Conservation (phyloP, 2,797 vertebrate species). For the Danionella dracula region DNA sequence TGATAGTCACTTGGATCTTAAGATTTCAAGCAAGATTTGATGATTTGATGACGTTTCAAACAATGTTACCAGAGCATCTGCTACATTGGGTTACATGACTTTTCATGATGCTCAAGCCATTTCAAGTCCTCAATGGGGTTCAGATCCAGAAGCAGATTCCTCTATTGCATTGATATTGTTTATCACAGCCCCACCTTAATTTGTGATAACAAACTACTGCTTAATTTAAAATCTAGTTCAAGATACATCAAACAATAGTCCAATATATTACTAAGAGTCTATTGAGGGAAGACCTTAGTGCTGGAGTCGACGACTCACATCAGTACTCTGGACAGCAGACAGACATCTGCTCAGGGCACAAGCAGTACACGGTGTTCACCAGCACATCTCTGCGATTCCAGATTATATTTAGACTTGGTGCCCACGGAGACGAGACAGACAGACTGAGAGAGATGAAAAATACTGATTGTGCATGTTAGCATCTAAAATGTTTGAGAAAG, state of each 20-base stretch:
- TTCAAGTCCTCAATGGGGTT: too few relatives aligned
- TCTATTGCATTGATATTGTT: too few relatives aligned
- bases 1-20: too few relatives aligned
- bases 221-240: too few relatives aligned
- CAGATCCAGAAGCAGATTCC: too few relatives aligned
- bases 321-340: slow-evolving; percentile 12
- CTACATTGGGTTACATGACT: too few relatives aligned
- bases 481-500: slow-evolving; percentile 3
- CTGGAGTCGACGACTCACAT: background rate
- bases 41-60: too few relatives aligned
- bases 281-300: background rate
- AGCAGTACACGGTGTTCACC: slow-evolving; percentile 16
- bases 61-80: too few relatives aligned
- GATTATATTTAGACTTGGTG: slow-evolving; percentile 41
- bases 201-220: too few relatives aligned
- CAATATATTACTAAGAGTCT: background rate
- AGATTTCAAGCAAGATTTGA: too few relatives aligned
- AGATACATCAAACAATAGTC: background rate
- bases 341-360: slow-evolving; percentile 25
- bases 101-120: too few relatives aligned
- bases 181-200: too few relatives aligned
- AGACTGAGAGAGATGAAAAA: background rate
- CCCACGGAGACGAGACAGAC: slow-evolving; percentile 16
- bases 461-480: background rate
- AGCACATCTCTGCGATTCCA: slow-evolving; percentile 23